A percentile compares a stretch with the other conserved stretches of the same genome.
These are phyloP conservation scores for Tretioscincus oriximinensis DNA, from an alignment of 2,113 vertebrate species.

Conservation along the genomic window DNA sequence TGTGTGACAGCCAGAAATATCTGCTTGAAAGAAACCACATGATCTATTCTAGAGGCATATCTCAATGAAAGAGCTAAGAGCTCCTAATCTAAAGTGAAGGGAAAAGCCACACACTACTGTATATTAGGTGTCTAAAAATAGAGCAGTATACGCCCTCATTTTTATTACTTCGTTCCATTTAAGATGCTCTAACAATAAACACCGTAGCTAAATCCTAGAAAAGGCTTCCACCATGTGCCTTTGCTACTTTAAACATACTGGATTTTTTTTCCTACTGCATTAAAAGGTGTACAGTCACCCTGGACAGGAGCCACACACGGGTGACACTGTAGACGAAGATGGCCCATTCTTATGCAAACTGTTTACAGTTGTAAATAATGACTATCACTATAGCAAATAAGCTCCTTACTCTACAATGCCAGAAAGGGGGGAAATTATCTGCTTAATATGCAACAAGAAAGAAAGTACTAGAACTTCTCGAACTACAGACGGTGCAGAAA, in stretches of 20 bases:
- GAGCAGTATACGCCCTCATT: neutral
- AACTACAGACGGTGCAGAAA: too few species aligned
- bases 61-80: neutral
- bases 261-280: neutral
- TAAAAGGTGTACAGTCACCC: neutral
- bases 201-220: neutral
- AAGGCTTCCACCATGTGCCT: neutral
- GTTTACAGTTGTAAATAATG: neutral
- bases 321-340: neutral
- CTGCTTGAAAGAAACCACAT: neutral
- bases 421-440: neutral
- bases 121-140: neutral
- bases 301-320: neutral
- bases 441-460: neutral
- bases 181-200: conserved; percentile 5
- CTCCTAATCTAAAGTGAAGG: neutral
- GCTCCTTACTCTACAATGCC: neutral
- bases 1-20: too few species aligned
- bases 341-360: neutral
- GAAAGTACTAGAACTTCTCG: too few species aligned
- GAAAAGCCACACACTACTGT: neutral
- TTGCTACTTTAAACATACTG: neutral
- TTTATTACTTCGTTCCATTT: conserved; percentile 10
- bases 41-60: neutral
- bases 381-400: neutral